These are phyloP conservation scores for Pandemis cinnamomeana DNA, from an alignment of 2,888 invertebrate species.

Conservation along the genomic window DNA sequence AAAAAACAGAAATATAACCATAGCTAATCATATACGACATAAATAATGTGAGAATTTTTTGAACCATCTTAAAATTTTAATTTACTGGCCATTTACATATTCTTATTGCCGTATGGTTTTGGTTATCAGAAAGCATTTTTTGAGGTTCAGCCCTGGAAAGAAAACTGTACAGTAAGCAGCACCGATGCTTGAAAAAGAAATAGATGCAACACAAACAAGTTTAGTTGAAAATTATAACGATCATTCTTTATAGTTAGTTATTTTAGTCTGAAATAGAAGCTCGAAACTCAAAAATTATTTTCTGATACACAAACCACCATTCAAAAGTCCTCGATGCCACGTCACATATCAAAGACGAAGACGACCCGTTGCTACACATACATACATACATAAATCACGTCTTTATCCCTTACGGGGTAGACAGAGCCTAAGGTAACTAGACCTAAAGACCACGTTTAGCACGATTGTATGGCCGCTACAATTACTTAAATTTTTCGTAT, in stretches of 20 bases:
- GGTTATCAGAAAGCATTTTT: neutral
- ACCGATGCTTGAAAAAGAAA: neutral
- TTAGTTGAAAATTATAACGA: neutral
- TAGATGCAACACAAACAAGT: neutral
- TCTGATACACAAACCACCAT: neutral
- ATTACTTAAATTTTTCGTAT: too few species aligned
- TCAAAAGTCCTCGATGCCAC: neutral
- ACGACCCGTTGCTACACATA: neutral
- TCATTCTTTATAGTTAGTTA: neutral
- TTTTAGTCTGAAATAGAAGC: neutral
- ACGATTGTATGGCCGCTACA: too few species aligned
- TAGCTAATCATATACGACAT: neutral
- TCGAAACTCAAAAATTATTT: neutral
- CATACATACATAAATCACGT: too few species aligned
- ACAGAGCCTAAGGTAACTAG: too few species aligned
- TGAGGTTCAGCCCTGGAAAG: neutral
- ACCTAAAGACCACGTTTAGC: too few species aligned
- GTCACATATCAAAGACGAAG: neutral
- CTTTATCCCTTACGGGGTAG: too few species aligned
- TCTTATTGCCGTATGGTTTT: neutral
- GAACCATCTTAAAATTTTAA: neutral
- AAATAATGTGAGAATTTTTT: neutral
- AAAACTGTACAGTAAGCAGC: neutral
- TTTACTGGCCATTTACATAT: neutral
- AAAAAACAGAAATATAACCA: neutral